Evolutionary conservation across 2,888 invertebrate species (phyloP).

Genomic region (Heliconius charithonia): DNA sequence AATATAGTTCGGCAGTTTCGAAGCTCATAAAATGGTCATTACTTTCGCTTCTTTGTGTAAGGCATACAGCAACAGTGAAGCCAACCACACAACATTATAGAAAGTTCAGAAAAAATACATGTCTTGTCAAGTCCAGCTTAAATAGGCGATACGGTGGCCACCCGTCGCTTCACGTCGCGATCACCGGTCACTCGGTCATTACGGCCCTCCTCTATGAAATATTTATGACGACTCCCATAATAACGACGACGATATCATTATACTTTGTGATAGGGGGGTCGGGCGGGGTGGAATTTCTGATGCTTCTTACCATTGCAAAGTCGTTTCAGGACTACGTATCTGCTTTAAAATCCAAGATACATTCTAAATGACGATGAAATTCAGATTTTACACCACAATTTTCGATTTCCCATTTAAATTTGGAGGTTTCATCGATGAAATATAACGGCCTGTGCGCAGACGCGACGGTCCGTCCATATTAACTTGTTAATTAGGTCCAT

Average conservation of each 20-base stretch:
- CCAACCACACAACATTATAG: constrained; percentile 4
- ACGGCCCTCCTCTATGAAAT: constrained; percentile 82
- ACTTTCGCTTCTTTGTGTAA: background rate
- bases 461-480: constrained; percentile 90
- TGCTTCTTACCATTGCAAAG: constrained; percentile 83
- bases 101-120: constrained; percentile 12
- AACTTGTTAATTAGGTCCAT: constrained; percentile 96
- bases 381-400: constrained; percentile 30
- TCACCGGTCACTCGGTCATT: constrained; percentile 81
- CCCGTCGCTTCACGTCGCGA: constrained; percentile 55
- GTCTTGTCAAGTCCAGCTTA: constrained; percentile 9
- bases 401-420: constrained; percentile 42
- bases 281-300: constrained; percentile 83
- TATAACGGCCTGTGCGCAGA: constrained; percentile 70
- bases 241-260: constrained; percentile 84
- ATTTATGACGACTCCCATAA: constrained; percentile 83
- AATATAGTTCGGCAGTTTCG: background rate
- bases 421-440: constrained; percentile 46
- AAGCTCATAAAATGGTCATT: background rate
- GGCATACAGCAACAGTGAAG: background rate
- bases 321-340: constrained; percentile 63
- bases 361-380: constrained; percentile 63
- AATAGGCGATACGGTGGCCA: constrained; percentile 46
- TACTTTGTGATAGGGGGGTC: constrained; percentile 85
- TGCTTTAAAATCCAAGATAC: constrained; percentile 62